A percentile compares a stretch with the other conserved stretches of the same genome.
These are phyloP conservation scores for Alectura lathami DNA, from an alignment of 2,113 vertebrate species.

Conservation along the genomic window DNA sequence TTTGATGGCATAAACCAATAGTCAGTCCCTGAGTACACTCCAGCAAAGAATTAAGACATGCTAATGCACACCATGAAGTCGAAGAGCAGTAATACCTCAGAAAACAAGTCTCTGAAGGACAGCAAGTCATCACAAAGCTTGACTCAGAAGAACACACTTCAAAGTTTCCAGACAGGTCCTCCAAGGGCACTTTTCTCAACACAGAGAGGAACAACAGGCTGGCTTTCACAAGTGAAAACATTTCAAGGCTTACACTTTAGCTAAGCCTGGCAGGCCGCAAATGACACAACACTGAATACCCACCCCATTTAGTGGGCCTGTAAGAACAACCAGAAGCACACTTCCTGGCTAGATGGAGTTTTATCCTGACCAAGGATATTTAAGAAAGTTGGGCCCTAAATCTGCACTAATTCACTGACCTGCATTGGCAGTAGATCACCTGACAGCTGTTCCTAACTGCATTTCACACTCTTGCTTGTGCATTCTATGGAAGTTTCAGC, in stretches of 20 bases:
- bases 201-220: background rate
- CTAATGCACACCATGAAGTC: background rate
- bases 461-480: background rate
- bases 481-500: background rate
- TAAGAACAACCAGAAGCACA: background rate
- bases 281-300: background rate
- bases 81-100: background rate
- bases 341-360: background rate
- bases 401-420: background rate
- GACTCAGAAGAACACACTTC: background rate
- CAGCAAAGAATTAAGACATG: background rate
- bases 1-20: background rate
- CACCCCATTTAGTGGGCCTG: fast-evolving
- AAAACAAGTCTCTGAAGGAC: background rate
- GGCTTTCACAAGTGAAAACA: background rate
- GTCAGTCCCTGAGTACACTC: background rate
- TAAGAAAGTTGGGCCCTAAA: background rate
- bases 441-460: background rate
- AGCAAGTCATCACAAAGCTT: background rate
- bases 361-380: background rate
- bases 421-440: background rate
- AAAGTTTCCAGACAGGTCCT: background rate
- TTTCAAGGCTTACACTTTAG: background rate
- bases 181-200: background rate
- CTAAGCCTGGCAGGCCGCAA: background rate